Evolutionary conservation across 1,140 invertebrate species (phyloP), one percentile per base, ranked within the genome.

Genomic region (Drosophila athabasca): DNA sequence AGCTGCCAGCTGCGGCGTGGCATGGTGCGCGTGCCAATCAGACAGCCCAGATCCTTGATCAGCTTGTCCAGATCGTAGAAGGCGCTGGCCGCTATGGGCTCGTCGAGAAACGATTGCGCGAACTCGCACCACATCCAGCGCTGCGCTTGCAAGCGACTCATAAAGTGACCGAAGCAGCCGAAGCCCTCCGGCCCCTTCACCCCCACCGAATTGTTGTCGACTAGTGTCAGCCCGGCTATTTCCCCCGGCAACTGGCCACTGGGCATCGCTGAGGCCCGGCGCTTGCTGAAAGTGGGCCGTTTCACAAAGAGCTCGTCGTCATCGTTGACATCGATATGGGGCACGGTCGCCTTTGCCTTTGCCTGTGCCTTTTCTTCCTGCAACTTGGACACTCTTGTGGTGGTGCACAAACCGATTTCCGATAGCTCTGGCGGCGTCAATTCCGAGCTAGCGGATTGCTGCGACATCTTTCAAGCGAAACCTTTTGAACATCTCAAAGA

Each of bases 51-150:
- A 57, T 54, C 79, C 0, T 7, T 11, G 6, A 78, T 22, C 6
- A 59, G 78, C 19, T 44, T 53, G 24, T 58, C 31, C 26, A 74
- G 26, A 24, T 75, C 62, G 35, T 75, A 87, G 44, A 11, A 39
- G 11, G 48, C n/a, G 7, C 48, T 49, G 1, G 9, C 19, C 44
- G 62, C 31, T 9, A 80, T 59, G 15, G 76, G 29, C 6, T 67
- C 55, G 13, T 87, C 70, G n/a, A 82, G 19, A 3, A 59, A 43
- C 1, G 79, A 87, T 6, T 82, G 66, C 0, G 65, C 48, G 22
- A 87, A 87, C 62, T 87, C 82, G 17, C 45, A 67, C 75, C 70
- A 82, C 6, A 87, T 55, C 82, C 82, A 88, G n/a, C 62, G 70
- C 17, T 69, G 62, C 0, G 69, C 9, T 13, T 1, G 1, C 35